Percentiles rank a stretch among this genome's conserved stretches.
Evolutionary conservation across 2,888 invertebrate species (phyloP).

Genomic region (Ommatoiulus sabulosus): DNA sequence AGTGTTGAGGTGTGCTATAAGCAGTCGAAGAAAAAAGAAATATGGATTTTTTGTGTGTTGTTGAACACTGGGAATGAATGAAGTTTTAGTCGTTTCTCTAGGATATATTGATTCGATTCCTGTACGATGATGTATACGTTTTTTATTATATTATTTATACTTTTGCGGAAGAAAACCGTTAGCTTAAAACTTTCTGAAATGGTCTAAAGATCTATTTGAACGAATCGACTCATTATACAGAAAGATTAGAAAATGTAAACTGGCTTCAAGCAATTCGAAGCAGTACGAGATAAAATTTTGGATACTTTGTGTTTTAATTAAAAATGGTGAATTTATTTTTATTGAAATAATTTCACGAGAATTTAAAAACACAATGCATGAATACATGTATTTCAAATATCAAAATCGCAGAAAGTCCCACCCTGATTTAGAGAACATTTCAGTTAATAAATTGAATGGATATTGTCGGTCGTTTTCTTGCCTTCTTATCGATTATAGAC

Average conservation of each 20-base stretch:
- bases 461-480: neutral
- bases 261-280: too few species aligned
- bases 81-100: constrained; percentile 16
- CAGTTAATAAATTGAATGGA: too few species aligned
- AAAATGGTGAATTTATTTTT: neutral
- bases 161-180: neutral
- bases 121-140: neutral
- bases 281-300: too few species aligned
- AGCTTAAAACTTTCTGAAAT: neutral
- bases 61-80: constrained; percentile 32
- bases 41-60: constrained; percentile 42
- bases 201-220: neutral
- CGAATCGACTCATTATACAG: neutral
- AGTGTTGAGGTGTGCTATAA: constrained; percentile 38
- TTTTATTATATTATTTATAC: neutral
- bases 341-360: too few species aligned
- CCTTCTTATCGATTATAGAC: constrained; percentile 3
- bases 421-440: too few species aligned
- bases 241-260: neutral
- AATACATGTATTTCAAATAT: too few species aligned
- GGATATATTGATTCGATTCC: constrained; percentile 18
- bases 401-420: too few species aligned
- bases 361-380: too few species aligned
- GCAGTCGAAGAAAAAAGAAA: constrained; percentile 14
- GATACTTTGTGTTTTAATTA: neutral